Evolutionary conservation across 2,797 vertebrate species (phyloP), one percentile per base, ranked within the genome.

Genomic region (Cossypha dichroa): DNA sequence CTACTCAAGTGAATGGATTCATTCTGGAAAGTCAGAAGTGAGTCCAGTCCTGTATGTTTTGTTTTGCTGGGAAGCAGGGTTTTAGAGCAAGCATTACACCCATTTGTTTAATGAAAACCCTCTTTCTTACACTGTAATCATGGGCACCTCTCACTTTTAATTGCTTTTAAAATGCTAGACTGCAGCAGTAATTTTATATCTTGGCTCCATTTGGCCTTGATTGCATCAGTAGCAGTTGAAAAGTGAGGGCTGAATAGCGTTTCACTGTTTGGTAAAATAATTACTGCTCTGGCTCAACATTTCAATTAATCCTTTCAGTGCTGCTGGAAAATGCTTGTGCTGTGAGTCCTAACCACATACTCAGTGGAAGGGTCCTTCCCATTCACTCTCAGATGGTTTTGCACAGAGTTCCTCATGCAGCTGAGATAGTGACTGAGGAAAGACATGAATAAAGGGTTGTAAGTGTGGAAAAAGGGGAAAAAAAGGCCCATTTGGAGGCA

Each of bases 291-390:
- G 80, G 60, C 78, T 93, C 89, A 84, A 77, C 60, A 52, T 93
- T 94, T 96, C 96, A 97, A 92, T 96, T 96, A 96, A 95, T 93
- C 91, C 91, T 97, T 97, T 97, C 95, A 96, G 67, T 31, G 62
- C 74, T 85, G 62, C 74, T 90, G 77, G 87, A 95, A 96, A 97
- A 85, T 34, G 56, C 20, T 78, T 38, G 64, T 90, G 89, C 46
- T 90, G 52, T 86, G 89, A 69, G 74, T 63, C 41, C 38, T 86
- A 31, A 69, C 62, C 62, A 72, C 79, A 75, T 17, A 52, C 18
- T 58, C 36, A 55, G 69, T 75, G 84, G 45, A 83, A 86, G 59
- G 8, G 48, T 73, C 74, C 48, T 93, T 91, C 76, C 66, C 73
- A n/a, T 74, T 85, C 51, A 62, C 31, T 28, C 49, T 54, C 40